Base-by-base conservation (phyloP, 2,113 vertebrate genomes). In the Xenopus laevis region DNA sequence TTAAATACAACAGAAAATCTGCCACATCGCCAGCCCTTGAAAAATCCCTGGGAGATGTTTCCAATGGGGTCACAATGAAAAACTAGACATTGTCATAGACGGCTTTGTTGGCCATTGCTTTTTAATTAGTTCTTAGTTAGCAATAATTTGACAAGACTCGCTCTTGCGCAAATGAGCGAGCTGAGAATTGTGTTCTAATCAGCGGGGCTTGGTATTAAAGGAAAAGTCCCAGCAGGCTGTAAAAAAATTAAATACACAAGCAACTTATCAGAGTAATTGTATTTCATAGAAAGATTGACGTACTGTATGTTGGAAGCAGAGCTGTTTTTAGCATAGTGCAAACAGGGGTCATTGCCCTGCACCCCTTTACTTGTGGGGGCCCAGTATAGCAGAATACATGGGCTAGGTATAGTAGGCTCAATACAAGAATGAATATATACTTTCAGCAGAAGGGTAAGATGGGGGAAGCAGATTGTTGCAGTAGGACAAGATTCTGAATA, bases 1-100 rank as follows among this genome's bases (percentile, higher is more conserved):
- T 85, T 86, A 86, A 81, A 79, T 83, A 79, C 71, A 87, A 85
- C 82, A 82, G 64, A 61, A 79, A 50, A 65, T 60, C 44, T 45
- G 33, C 46, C 46, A 57, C 46, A 45, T 53, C 62, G 20, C 45
- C 17, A 69, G 73, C 12, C 77, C 64, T 16, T 40, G 33, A 40
- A 40, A 67, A 73, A 60, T 79, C 79, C 71, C 13, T 16, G 12
- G 78, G 77, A 40, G 81, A 12, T 30, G 8, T 47, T 71, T 68
- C 53, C 71, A 76, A 20, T 64, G 71, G 81, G 71, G 72, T 78
- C 72, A 68, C n/a, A 68, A 45, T 77, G 78, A 60, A 76, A 68
- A 52, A 82, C 63, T 6, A 59, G 16, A 68, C 72, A 64, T 58
- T 9, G 15, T n/a, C 60, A 70, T 27, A 60, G 74, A 59, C 78